Conservation (phyloP, 2,113 vertebrate genomes). For the Ceratotherium simum region DNA sequence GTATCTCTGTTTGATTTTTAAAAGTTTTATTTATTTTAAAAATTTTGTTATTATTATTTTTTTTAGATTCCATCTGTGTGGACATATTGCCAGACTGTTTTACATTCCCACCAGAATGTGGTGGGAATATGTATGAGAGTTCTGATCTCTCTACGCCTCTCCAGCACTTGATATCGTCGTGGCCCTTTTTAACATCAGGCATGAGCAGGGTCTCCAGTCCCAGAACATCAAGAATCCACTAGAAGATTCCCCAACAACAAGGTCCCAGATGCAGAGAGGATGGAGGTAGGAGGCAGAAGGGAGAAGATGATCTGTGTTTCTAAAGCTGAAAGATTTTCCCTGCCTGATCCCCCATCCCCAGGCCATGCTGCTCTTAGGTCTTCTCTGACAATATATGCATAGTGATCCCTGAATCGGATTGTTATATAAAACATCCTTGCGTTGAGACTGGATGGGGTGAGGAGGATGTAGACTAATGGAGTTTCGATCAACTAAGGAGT, state of each 20-base stretch:
- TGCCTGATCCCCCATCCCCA: rapidly evolving
- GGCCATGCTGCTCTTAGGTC: background rate
- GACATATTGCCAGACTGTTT: background rate
- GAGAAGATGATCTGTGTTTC: background rate
- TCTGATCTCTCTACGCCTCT: background rate
- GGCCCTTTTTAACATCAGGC: background rate
- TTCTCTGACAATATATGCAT: background rate
- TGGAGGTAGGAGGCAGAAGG: no score
- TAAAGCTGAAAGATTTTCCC: background rate
- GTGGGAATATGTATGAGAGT: background rate
- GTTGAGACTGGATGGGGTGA: background rate
- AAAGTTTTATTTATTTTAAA: background rate
- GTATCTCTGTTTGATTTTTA: background rate
- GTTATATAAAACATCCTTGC: background rate
- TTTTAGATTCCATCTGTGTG: background rate
- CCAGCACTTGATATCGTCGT: background rate
- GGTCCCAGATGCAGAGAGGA: background rate
- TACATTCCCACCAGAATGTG: background rate
- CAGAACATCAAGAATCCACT: background rate
- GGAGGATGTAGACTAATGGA: background rate
- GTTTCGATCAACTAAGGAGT: background rate
- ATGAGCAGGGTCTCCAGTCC: background rate
- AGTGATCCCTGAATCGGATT: background rate
- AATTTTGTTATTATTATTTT: background rate
- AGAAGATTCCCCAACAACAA: background rate